Conservation (phyloP, 2,888 invertebrate species). For the Urechis unicinctus region DNA sequence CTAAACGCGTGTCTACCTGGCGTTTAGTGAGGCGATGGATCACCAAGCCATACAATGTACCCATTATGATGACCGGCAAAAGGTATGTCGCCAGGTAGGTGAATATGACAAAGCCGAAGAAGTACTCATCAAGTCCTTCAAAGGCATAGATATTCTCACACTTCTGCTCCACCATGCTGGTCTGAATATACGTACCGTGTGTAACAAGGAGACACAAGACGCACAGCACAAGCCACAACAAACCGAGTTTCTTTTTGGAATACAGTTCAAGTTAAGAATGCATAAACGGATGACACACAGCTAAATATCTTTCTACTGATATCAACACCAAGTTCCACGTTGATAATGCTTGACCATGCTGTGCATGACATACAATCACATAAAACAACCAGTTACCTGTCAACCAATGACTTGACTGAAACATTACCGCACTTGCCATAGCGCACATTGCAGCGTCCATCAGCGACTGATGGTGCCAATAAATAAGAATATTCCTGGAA, state of each 20-base stretch:
- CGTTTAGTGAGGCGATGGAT: constrained; percentile 7
- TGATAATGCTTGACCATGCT: constrained; percentile 20
- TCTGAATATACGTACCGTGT: constrained; percentile 18
- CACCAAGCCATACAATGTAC: constrained; percentile 11
- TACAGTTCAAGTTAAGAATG: not conserved
- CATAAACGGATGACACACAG: constrained; percentile 11
- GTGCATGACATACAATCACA: constrained; percentile 15
- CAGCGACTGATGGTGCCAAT: constrained; percentile 17
- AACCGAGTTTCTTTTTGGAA: constrained; percentile 6
- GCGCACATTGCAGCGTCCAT: constrained; percentile 13
- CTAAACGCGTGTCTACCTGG: constrained; percentile 7
- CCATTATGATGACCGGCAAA: constrained; percentile 16
- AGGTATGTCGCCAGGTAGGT: constrained; percentile 17
- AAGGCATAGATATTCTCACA: constrained; percentile 16
- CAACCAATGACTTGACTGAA: constrained; percentile 18
- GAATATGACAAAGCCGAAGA: constrained; percentile 16
- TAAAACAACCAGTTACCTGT: constrained; percentile 13
- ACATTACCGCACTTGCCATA: constrained; percentile 10
- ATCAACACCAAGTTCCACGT: constrained; percentile 18
- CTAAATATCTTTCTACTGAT: constrained; percentile 15
- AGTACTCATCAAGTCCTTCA: constrained; percentile 13
- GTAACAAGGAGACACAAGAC: constrained; percentile 10
- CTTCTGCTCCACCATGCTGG: constrained; percentile 4
- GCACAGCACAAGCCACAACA: constrained; percentile 8
- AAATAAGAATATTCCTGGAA: constrained; percentile 12